Conservation (phyloP, 2,113 vertebrate genomes). For the Muntiacus reevesi region DNA sequence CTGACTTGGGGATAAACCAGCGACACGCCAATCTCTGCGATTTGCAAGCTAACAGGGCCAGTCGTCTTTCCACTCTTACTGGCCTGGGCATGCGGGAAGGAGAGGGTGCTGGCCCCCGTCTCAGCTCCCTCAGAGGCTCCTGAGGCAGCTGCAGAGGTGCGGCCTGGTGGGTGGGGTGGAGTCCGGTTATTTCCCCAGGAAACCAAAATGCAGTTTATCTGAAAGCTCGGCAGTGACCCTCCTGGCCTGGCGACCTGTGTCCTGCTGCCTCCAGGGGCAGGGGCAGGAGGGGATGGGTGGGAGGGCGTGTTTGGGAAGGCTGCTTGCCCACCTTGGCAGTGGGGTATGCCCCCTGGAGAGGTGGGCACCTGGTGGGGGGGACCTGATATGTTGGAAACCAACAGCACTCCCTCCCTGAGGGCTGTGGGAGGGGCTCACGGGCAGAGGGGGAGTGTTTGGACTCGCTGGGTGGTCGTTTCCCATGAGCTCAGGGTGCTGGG, state of each 20-base stretch:
- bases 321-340: background rate
- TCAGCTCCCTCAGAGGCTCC: background rate
- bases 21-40: background rate
- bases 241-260: background rate
- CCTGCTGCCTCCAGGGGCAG: background rate
- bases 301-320: background rate
- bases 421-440: background rate
- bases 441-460: background rate
- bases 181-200: background rate
- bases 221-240: background rate
- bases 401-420: background rate
- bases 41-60: accelerated
- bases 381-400: background rate
- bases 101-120: background rate
- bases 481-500: background rate
- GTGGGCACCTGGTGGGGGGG: background rate
- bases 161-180: accelerated
- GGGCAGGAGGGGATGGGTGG: background rate
- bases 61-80: background rate
- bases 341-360: background rate
- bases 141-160: background rate
- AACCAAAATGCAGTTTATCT: background rate
- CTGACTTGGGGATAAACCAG: background rate
- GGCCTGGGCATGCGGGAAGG: too few relatives aligned
- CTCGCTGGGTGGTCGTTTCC: background rate